A percentile compares a stretch with the other conserved stretches of the same genome.
Conservation (phyloP, 2,888 invertebrate genomes). For the Magallana nippona region DNA sequence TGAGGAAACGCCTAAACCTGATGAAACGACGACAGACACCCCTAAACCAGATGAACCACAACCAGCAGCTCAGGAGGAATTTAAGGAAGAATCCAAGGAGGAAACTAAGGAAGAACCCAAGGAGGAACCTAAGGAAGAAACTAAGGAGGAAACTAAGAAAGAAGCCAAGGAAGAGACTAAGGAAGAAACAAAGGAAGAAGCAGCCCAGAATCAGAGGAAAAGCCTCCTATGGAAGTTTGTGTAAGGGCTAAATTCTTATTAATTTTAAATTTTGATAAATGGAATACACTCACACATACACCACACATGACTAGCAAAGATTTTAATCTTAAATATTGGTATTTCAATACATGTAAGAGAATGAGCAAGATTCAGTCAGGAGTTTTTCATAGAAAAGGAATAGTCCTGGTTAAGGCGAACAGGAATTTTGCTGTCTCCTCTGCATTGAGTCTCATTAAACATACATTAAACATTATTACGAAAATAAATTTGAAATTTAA, state of each 20-base stretch:
- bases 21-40: neutral
- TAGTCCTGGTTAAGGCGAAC: no score
- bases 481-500: no score
- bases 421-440: no score
- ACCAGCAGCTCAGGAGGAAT: conserved; percentile 37
- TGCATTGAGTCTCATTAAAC: no score
- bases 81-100: conserved; percentile 34
- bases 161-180: conserved; percentile 26
- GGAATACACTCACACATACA: no score
- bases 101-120: conserved; percentile 31
- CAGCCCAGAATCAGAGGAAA: conserved; percentile 5
- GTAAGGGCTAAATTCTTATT: neutral
- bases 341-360: no score
- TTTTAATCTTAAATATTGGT: no score
- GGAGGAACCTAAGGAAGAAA: conserved; percentile 34
- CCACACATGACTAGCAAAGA: no score
- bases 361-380: no score
- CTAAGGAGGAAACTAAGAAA: conserved; percentile 2
- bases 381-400: no score
- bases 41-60: conserved; percentile 37
- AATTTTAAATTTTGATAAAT: neutral
- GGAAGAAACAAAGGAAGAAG: conserved; percentile 1
- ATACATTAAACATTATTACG: no score
- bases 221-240: conserved; percentile 25
- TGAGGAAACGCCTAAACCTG: neutral